These are phyloP conservation scores for Chrysina gloriosa DNA, from an alignment of 2,888 invertebrate genomes.

Conservation along the genomic window DNA sequence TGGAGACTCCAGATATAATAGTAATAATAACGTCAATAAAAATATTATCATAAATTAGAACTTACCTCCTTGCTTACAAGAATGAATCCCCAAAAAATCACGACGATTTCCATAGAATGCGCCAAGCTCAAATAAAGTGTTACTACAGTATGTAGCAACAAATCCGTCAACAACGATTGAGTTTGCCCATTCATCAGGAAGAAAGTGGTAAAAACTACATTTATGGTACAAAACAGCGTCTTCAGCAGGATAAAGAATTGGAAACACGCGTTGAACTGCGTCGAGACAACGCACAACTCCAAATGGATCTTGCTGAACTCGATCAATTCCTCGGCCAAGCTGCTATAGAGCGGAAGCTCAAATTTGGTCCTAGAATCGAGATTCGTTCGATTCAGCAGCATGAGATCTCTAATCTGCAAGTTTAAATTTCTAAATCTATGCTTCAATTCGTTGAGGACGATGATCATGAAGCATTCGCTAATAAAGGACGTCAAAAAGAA, in stretches of 20 bases:
- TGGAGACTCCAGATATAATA: neutral
- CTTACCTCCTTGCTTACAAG: slow-evolving; percentile 22
- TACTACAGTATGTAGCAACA: neutral
- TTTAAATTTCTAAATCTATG: slow-evolving; percentile 17
- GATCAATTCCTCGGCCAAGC: neutral
- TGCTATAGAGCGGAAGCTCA: neutral
- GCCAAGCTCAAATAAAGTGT: neutral
- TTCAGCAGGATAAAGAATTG: slow-evolving; percentile 22
- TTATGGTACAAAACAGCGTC: slow-evolving; percentile 10
- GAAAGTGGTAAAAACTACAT: slow-evolving; percentile 20
- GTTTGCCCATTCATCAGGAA: neutral
- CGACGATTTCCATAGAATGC: neutral
- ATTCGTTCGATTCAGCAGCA: neutral
- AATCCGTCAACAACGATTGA: neutral
- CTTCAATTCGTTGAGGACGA: slow-evolving; percentile 22
- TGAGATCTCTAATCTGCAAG: slow-evolving; percentile 13
- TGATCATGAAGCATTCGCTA: slow-evolving; percentile 13
- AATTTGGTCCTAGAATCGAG: neutral
- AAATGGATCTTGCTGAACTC: slow-evolving; percentile 21
- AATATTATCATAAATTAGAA: neutral
- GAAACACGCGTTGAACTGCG: slow-evolving; percentile 14
- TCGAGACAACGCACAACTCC: slow-evolving; percentile 14
- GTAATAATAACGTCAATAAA: neutral
- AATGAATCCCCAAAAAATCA: slow-evolving; percentile 21
- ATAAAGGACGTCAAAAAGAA: neutral